A percentile compares a stretch with the other conserved stretches of the same genome.
Evolutionary conservation across 2,113 vertebrate species (phyloP).

Genomic region (Scomber japonicus): DNA sequence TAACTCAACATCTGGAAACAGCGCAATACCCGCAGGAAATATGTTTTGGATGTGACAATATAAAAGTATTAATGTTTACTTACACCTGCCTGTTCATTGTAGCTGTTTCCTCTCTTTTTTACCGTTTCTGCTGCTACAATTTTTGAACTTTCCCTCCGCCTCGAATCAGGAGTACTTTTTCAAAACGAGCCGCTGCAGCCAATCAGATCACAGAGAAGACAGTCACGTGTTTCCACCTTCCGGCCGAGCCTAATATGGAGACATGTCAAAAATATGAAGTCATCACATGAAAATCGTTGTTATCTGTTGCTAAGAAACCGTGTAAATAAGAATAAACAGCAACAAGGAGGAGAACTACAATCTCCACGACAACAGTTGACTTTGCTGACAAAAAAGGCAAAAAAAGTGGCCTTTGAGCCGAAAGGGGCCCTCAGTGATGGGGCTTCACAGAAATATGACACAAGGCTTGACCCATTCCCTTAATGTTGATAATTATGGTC

Average conservation of each 20-base stretch:
- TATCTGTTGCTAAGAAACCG: background rate
- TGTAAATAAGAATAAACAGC: conserved; percentile 16
- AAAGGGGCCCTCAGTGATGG: too few relatives aligned
- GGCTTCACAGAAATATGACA: too few relatives aligned
- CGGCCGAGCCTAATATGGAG: background rate
- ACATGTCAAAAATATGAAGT: background rate
- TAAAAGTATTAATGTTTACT: conserved; percentile 38
- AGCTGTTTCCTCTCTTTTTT: background rate
- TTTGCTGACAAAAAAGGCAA: too few relatives aligned
- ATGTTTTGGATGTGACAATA: rapidly evolving
- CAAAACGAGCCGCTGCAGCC: conserved; percentile 66
- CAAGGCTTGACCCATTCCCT: too few relatives aligned
- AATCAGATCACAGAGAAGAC: conserved; percentile 29
- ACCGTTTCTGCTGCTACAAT: conserved; percentile 25
- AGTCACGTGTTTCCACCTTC: conserved; percentile 36
- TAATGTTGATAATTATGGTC: too few relatives aligned
- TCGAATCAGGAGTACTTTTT: conserved; percentile 61
- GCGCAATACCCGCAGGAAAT: rapidly evolving
- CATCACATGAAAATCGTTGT: background rate
- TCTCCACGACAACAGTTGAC: background rate
- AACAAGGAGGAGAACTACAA: background rate
- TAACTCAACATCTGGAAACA: background rate
- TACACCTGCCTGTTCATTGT: conserved; percentile 81
- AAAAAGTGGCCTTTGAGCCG: too few relatives aligned
- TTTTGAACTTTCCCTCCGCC: conserved; percentile 82